Evolutionary conservation across 2,113 vertebrate species (phyloP), one percentile per base, ranked within the genome.

Genomic region (Pungitius pungitius): DNA sequence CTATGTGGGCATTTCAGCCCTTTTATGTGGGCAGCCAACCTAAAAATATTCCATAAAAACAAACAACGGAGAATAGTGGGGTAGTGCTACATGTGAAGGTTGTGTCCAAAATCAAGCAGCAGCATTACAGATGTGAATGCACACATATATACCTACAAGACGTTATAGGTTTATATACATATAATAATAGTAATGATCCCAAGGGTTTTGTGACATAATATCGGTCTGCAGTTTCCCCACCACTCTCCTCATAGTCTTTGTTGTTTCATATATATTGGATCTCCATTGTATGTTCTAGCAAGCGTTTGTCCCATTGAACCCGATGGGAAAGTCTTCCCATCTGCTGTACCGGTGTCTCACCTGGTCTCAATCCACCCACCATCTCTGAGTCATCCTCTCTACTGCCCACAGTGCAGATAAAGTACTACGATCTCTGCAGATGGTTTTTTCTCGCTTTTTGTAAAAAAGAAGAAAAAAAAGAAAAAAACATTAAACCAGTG

Each of bases 311-410:
- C 81, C 66, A 35, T 6, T 56, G 70, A 87, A 60, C 45, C 52
- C 47, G 79, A 67, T 79, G 80, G 33, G 33, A 77, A 45, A 84
- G 81, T 74, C 77, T 82, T 85, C 57, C 88, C 86, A 88, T 88
- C 87, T 91, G 87, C 77, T 76, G 71, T 57, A 64, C 76, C 85
- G 79, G 68, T 69, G 80, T 84, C 82, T 90, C 88, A 90, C 88
- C 89, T 92, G 89, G 83, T 88, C 83, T 85, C 78, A 81, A 51
- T 88, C 82, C 88, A 69, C 90, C 88, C 90, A 89, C 88, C 74
- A 26, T 69, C 69, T 87, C 86, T 88, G 89, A 89, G 77, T 90
- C 89, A 89, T 85, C 82, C 82, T 73, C 83, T 83, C 62, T 47
- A 42, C 85, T 85, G 87, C 89, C 88, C 88, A 91, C 90, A 82